Evolutionary conservation across 1,140 invertebrate genomes (phyloP).

Genomic region (Diachasma alloeum): DNA sequence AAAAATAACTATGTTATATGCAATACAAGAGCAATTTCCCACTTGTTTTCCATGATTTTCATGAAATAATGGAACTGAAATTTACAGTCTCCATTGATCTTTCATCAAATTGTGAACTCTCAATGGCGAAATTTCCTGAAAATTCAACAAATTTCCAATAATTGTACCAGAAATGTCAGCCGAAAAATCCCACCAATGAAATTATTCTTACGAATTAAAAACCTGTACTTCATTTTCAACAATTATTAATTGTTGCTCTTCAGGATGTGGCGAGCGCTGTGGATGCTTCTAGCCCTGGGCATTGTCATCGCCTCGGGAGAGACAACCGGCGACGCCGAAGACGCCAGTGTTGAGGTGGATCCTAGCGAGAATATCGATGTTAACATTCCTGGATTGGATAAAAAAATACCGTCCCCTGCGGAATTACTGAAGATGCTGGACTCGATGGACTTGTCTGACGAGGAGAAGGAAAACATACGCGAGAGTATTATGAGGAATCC

Average conservation of each 20-base stretch:
- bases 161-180: no score
- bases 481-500: conserved; percentile 56
- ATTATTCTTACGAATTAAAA: no score
- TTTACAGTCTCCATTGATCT: no score
- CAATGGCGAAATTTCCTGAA: no score
- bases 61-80: no score
- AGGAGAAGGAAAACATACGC: conserved; percentile 63
- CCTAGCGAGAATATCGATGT: background rate
- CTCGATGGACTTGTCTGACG: conserved; percentile 62
- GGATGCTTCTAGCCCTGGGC: conserved; percentile 15
- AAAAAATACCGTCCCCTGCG: conserved; percentile 62
- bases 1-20: no score
- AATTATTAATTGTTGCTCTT: background rate
- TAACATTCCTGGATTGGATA: conserved; percentile 19
- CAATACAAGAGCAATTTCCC: no score
- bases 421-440: conserved; percentile 67
- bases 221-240: no score
- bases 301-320: background rate
- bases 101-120: no score
- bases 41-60: no score
- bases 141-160: no score
- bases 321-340: background rate
- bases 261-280: conserved; percentile 14
- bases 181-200: no score
- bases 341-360: background rate